Percentiles rank a stretch among this genome's conserved stretches.
Evolutionary conservation across 2,113 vertebrate genomes (phyloP).

Genomic region (Donacobius atricapilla): DNA sequence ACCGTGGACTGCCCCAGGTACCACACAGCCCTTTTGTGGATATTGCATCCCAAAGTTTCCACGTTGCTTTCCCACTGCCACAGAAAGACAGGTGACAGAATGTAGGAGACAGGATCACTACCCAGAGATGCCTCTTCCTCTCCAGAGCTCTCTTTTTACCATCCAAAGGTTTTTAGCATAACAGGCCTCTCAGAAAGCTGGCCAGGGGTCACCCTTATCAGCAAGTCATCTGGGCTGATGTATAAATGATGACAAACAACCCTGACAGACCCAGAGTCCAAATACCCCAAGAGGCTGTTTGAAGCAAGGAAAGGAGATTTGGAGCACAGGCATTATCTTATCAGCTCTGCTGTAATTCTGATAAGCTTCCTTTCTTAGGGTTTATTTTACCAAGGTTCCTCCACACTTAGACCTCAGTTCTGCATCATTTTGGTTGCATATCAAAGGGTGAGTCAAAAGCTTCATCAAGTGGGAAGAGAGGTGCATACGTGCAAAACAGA

Average conservation of each 20-base stretch:
- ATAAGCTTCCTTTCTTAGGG: neutral
- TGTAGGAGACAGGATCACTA: neutral
- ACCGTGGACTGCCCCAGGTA: neutral
- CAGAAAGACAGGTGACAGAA: neutral
- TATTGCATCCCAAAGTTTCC: neutral
- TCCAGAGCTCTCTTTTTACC: neutral
- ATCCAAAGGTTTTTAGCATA: neutral
- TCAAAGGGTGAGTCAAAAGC: constrained; percentile 3
- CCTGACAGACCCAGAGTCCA: neutral
- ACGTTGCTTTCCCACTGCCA: neutral
- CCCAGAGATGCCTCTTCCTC: neutral
- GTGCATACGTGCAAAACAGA: neutral
- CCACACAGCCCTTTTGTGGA: neutral
- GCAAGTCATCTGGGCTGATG: neutral
- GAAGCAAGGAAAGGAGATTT: neutral
- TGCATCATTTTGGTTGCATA: neutral
- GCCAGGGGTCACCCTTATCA: neutral
- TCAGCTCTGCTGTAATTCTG: neutral
- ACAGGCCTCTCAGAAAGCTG: neutral
- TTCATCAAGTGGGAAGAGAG: neutral
- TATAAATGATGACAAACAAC: neutral
- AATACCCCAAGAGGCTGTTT: neutral
- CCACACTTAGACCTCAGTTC: neutral
- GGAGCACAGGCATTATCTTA: neutral
- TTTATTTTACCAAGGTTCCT: neutral